Percentiles rank a stretch among this genome's conserved stretches.
Evolutionary conservation across 2,113 vertebrate genomes (phyloP).

Genomic region (Thunnus thynnus): DNA sequence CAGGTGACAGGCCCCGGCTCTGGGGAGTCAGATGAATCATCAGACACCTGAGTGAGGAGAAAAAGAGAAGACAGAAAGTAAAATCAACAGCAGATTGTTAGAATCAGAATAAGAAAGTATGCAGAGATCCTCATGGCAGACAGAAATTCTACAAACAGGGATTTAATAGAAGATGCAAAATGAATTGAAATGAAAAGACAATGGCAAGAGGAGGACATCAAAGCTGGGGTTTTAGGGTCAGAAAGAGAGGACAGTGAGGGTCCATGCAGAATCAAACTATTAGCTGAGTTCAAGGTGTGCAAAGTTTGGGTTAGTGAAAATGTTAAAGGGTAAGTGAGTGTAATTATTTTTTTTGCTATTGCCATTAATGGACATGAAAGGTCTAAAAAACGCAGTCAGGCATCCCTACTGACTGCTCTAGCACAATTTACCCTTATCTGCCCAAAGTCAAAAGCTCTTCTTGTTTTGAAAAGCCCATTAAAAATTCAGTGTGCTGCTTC

Average conservation of each 20-base stretch:
- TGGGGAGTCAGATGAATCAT: conserved; percentile 87
- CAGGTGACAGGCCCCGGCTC: conserved; percentile 84
- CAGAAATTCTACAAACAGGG: not conserved
- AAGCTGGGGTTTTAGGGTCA: not conserved
- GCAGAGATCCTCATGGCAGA: not conserved
- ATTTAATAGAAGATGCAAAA: not conserved
- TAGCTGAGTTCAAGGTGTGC: not conserved
- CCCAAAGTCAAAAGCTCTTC: not conserved
- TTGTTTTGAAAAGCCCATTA: not conserved
- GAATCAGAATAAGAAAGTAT: not conserved
- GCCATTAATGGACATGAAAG: not conserved
- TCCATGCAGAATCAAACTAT: not conserved
- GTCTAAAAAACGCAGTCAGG: not conserved
- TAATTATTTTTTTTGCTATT: not conserved
- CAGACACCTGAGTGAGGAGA: conserved; percentile 85
- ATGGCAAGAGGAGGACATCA: not conserved
- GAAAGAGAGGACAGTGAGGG: not conserved
- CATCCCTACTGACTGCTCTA: not conserved
- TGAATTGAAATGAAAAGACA: not conserved
- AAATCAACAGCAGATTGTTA: no score
- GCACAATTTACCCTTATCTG: not conserved
- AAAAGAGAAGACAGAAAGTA: not conserved
- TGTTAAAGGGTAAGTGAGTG: not conserved
- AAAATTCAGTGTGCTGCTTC: not conserved
- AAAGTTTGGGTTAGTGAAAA: no score